phyloP scores from a whole-genome alignment of 2,888 invertebrate genomes.

The Drosophila limbata region DNA sequence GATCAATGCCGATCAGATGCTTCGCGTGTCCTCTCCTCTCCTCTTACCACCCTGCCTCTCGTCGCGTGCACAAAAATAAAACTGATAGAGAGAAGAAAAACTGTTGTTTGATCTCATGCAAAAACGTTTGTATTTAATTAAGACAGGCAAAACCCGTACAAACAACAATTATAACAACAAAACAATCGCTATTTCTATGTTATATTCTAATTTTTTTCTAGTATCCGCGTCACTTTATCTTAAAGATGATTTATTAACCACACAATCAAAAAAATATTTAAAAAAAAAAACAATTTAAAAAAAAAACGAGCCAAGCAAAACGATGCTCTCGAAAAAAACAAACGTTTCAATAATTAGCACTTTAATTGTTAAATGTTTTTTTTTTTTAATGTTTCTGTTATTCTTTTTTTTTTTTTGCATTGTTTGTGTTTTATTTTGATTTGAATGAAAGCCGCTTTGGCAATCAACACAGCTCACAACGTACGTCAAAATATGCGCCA shows the following conservation, averaged over 20 bases:
- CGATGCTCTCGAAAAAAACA: slow-evolving; percentile 12
- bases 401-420: slow-evolving; percentile 15
- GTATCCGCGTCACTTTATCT: slow-evolving; percentile 50
- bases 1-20: slow-evolving; percentile 43
- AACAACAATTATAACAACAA: slow-evolving; percentile 28
- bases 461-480: slow-evolving; percentile 50
- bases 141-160: slow-evolving; percentile 4
- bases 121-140: slow-evolving; percentile 31
- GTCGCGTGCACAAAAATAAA: slow-evolving; percentile 5
- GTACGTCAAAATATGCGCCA: slow-evolving; percentile 73
- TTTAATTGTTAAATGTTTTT: slow-evolving; percentile 12
- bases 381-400: slow-evolving; percentile 1
- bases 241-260: slow-evolving; percentile 60
- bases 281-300: slow-evolving; percentile 32
- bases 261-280: slow-evolving; percentile 46
- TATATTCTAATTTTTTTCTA: slow-evolving; percentile 21
- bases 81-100: not conserved
- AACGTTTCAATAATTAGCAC: slow-evolving; percentile 22
- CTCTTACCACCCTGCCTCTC: slow-evolving; percentile 3
- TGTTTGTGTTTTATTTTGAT: slow-evolving; percentile 15
- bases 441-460: slow-evolving; percentile 39
- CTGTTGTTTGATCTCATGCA: slow-evolving; percentile 20
- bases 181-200: slow-evolving; percentile 17
- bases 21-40: slow-evolving; percentile 3
- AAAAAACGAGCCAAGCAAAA: slow-evolving; percentile 16